Evolutionary conservation across 1,140 invertebrate genomes (phyloP).

Genomic region (Rhagoletis zephyria): DNA sequence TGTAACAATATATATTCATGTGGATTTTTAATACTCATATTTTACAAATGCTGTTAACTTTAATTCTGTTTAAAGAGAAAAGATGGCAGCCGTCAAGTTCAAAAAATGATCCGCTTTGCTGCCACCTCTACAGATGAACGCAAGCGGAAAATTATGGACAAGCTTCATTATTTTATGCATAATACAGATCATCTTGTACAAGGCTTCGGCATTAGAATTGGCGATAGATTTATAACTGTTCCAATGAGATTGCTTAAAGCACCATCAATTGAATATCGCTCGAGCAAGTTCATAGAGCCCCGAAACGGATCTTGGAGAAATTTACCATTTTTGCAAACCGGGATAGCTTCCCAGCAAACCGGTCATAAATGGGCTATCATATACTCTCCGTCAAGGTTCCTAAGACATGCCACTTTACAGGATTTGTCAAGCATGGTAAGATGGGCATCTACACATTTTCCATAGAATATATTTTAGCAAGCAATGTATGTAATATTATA

Average conservation of each 20-base stretch:
- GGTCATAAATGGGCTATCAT: conserved; percentile 67
- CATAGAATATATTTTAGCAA: too few relatives aligned
- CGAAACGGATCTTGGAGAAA: conserved; percentile 65
- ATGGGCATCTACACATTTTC: background rate
- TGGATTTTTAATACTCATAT: too few relatives aligned
- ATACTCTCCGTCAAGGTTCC: background rate
- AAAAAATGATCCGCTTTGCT: conserved; percentile 79
- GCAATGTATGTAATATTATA: too few relatives aligned
- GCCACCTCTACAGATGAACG: conserved; percentile 78
- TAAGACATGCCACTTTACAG: background rate
- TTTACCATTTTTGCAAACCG: conserved; percentile 56
- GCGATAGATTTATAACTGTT: conserved; percentile 75
- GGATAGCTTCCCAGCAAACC: conserved; percentile 53
- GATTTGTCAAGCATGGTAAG: conserved; percentile 50
- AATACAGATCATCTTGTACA: conserved; percentile 74
- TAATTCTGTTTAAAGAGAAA: conserved; percentile 69
- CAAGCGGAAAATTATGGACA: conserved; percentile 78
- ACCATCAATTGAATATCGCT: conserved; percentile 75
- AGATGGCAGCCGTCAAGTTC: conserved; percentile 76
- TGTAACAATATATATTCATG: too few relatives aligned
- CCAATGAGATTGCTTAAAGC: conserved; percentile 76
- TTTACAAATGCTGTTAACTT: too few relatives aligned
- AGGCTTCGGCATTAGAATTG: conserved; percentile 78
- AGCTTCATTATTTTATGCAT: conserved; percentile 74
- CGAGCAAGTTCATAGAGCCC: conserved; percentile 50